A percentile compares a stretch with the other conserved stretches of the same genome.
Conservation (phyloP, 1,140 invertebrate species). For the Lordiphosa collinella region DNA sequence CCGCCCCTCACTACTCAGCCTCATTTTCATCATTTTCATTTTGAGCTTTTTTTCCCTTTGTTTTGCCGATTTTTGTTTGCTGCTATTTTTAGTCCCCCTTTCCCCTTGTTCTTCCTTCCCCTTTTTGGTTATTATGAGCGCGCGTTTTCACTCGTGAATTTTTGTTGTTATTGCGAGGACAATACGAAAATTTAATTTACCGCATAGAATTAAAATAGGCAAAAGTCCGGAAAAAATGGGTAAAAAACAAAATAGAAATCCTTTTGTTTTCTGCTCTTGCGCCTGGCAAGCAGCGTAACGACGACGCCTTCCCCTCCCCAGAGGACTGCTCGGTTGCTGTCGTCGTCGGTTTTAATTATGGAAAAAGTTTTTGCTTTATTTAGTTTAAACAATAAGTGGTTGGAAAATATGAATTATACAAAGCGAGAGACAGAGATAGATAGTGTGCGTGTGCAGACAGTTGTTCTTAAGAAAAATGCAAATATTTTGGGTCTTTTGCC, state of each 20-base stretch:
- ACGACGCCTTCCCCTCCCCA: background rate
- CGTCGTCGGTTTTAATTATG: conserved; percentile 68
- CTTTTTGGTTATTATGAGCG: conserved; percentile 9
- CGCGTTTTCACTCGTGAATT: conserved; percentile 52
- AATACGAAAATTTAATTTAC: conserved; percentile 68
- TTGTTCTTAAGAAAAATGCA: conserved; percentile 63
- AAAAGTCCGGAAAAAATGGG: conserved; percentile 30
- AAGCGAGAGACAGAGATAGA: conserved; percentile 11
- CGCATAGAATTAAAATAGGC: conserved; percentile 65
- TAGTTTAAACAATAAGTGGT: conserved; percentile 73
- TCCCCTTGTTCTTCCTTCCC: background rate
- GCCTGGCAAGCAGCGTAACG: conserved; percentile 19
- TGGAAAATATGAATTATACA: conserved; percentile 72
- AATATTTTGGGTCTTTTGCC: conserved; percentile 49
- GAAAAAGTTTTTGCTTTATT: conserved; percentile 74
- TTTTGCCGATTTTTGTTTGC: conserved; percentile 22
- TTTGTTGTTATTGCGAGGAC: conserved; percentile 32
- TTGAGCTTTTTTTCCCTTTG: conserved; percentile 15
- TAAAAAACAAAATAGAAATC: conserved; percentile 33
- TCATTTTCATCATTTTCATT: conserved; percentile 46
- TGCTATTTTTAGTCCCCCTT: conserved; percentile 48
- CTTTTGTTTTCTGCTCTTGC: conserved; percentile 59
- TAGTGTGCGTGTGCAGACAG: conserved; percentile 18
- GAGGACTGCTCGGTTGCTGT: conserved; percentile 8
- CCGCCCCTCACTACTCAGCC: conserved; percentile 2